These are phyloP conservation scores for Urocitellus parryii DNA, from an alignment of 2,113 vertebrate species.

Conservation along the genomic window DNA sequence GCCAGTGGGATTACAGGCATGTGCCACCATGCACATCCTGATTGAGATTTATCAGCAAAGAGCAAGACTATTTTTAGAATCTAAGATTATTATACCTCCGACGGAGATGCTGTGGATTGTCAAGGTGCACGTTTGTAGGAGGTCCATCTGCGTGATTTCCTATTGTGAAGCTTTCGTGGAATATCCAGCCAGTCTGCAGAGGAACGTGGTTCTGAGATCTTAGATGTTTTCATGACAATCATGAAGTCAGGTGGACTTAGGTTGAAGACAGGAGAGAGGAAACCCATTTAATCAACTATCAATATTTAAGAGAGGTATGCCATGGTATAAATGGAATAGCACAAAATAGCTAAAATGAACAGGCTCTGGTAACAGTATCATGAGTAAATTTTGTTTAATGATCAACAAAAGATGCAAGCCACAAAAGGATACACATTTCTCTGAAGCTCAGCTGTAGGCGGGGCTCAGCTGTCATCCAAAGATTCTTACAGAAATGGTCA, in stretches of 20 bases:
- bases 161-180: not conserved
- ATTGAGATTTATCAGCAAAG: not conserved
- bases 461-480: not conserved
- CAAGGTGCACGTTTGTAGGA: not conserved
- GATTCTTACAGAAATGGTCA: not conserved
- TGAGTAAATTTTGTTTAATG: not conserved
- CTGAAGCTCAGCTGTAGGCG: not conserved
- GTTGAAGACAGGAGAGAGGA: not conserved
- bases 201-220: not conserved
- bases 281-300: not conserved
- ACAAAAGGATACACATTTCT: not conserved
- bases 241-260: not conserved
- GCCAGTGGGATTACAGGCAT: no score
- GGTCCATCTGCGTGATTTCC: not conserved
- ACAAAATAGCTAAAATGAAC: not conserved
- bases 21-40: not conserved
- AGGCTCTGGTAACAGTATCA: not conserved
- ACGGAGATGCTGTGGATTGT: not conserved
- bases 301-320: not conserved
- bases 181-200: not conserved
- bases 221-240: not conserved
- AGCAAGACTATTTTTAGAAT: slow-evolving; percentile 18
- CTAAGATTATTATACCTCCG: not conserved
- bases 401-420: not conserved
- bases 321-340: not conserved